Conservation (phyloP, 2,888 invertebrate species). For the Tetanocera ferruginea region DNA sequence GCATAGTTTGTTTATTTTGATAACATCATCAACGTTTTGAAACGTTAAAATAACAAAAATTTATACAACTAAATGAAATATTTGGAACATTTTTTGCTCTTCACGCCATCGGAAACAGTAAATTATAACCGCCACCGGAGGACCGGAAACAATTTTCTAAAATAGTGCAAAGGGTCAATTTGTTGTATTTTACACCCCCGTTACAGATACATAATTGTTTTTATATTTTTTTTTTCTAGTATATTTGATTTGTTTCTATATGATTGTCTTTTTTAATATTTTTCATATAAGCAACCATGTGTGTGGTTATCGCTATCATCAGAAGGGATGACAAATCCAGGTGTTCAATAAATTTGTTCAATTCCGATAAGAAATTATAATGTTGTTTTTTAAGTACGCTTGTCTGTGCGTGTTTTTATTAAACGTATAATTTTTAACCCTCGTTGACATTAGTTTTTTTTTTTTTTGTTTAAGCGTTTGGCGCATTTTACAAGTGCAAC, state of each 20-base stretch:
- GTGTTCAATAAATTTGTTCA: slow-evolving; percentile 61
- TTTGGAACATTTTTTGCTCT: not conserved
- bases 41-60: slow-evolving; percentile 10
- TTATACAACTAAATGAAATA: not conserved
- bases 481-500: slow-evolving; percentile 44
- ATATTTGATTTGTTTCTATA: not conserved
- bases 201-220: slow-evolving; percentile 17
- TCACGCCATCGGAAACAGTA: slow-evolving; percentile 27
- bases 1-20: slow-evolving; percentile 25
- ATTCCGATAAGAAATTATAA: slow-evolving; percentile 59
- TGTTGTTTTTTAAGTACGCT: slow-evolving; percentile 45
- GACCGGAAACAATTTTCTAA: slow-evolving; percentile 65
- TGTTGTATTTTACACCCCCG: slow-evolving; percentile 40
- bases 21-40: slow-evolving; percentile 21
- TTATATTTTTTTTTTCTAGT: not conserved
- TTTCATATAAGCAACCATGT: not conserved
- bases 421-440: slow-evolving; percentile 46
- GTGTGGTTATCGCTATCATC: not conserved
- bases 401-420: slow-evolving; percentile 41
- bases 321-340: slow-evolving; percentile 59
- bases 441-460: slow-evolving; percentile 49
- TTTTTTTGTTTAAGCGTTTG: slow-evolving; percentile 5
- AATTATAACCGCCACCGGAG: slow-evolving; percentile 55
- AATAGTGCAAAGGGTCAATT: slow-evolving; percentile 46
- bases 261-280: slow-evolving; percentile 25